Evolutionary conservation across 2,797 vertebrate species (phyloP).

Genomic region (Hyperoplus lanceolatus): DNA sequence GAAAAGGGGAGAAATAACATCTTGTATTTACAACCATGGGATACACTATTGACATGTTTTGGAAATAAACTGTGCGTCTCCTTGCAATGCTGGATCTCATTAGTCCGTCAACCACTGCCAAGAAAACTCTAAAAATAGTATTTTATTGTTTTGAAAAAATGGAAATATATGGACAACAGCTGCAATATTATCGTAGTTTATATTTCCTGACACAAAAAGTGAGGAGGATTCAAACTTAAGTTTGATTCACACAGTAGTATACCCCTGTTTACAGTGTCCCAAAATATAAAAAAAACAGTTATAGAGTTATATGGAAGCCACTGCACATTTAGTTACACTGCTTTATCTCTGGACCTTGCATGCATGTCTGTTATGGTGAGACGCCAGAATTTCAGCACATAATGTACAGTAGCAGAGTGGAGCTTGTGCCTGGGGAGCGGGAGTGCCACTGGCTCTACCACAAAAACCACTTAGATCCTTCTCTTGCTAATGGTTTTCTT

Average conservation of each 20-base stretch:
- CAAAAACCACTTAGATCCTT: constrained; percentile 85
- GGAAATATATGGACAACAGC: neutral
- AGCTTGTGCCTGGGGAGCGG: constrained; percentile 66
- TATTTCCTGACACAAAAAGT: neutral
- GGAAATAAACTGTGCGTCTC: neutral
- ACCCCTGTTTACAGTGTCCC: neutral
- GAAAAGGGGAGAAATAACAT: neutral
- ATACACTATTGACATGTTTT: neutral
- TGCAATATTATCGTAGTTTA: neutral
- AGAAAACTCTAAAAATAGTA: neutral
- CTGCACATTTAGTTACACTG: constrained; percentile 11
- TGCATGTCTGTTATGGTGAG: constrained; percentile 52
- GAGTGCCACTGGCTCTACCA: constrained; percentile 80
- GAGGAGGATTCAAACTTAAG: neutral
- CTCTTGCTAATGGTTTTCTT: constrained; percentile 83
- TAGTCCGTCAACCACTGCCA: neutral
- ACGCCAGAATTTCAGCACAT: constrained; percentile 69
- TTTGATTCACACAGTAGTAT: neutral
- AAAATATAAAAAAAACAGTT: constrained; percentile 12
- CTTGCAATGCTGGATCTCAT: neutral
- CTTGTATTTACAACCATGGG: neutral
- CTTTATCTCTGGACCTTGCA: constrained; percentile 38
- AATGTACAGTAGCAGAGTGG: constrained; percentile 72
- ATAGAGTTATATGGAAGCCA: constrained; percentile 18
- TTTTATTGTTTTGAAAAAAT: neutral